Conservation (phyloP, 2,888 invertebrate genomes). For the Ophion obscuratus region DNA sequence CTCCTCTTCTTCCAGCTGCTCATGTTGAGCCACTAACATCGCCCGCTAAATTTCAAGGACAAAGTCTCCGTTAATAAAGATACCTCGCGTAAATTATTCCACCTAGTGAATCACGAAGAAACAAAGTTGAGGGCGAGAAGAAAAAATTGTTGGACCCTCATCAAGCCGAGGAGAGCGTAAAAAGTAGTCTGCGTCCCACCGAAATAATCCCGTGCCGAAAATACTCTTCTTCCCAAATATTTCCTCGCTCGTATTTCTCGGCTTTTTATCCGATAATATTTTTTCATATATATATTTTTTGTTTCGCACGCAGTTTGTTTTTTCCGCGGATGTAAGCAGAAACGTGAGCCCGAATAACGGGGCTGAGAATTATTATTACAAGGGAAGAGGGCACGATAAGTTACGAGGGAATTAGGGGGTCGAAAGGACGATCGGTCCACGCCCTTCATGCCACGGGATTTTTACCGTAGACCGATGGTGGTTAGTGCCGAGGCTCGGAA, state of each 20-base stretch:
- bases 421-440: neutral
- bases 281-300: neutral
- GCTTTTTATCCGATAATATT: neutral
- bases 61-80: too few species aligned
- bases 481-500: neutral
- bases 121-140: neutral
- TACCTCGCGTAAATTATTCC: conserved; percentile 20
- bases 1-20: too few species aligned
- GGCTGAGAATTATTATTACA: conserved; percentile 30
- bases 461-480: neutral
- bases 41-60: too few species aligned
- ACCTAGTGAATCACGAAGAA: conserved; percentile 12
- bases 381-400: conserved; percentile 22
- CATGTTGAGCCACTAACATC: too few species aligned
- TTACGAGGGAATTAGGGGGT: conserved; percentile 31
- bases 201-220: neutral
- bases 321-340: neutral
- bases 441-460: neutral
- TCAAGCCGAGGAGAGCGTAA: neutral
- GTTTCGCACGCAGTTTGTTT: neutral
- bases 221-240: neutral
- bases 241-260: neutral
- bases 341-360: conserved; percentile 26
- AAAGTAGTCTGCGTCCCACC: too few species aligned
- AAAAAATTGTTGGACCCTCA: neutral